Percentiles rank a stretch among this genome's conserved stretches.
Conservation (phyloP, 2,888 invertebrate species). For the Cyclophora punctaria region DNA sequence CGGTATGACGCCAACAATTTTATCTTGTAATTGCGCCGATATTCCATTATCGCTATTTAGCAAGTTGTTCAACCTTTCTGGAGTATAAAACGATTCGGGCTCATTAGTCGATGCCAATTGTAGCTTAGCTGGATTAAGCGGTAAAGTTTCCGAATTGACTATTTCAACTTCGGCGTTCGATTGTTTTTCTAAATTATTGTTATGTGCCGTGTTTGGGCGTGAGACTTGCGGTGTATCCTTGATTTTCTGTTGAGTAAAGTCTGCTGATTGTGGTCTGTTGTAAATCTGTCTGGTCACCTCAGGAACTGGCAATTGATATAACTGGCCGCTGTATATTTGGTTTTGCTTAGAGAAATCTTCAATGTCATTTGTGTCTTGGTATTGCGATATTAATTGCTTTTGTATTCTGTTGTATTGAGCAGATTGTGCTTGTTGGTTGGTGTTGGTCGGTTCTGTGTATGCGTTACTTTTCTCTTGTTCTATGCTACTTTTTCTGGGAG, state of each 20-base stretch:
- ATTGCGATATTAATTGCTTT: conserved; percentile 28
- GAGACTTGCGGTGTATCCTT: conserved; percentile 9
- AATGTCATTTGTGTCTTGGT: conserved; percentile 24
- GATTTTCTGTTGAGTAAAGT: conserved; percentile 22
- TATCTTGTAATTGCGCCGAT: conserved; percentile 58
- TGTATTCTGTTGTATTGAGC: conserved; percentile 30
- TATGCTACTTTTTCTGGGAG: conserved; percentile 13
- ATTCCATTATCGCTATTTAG: conserved; percentile 46
- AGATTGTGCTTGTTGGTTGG: conserved; percentile 21
- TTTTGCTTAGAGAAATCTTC: conserved; percentile 29
- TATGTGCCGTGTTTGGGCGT: conserved; percentile 22
- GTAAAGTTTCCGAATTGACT: conserved; percentile 41
- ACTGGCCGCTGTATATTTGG: conserved; percentile 59
- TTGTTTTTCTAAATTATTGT: conserved; percentile 24
- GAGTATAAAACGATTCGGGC: conserved; percentile 31
- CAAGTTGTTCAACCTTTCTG: conserved; percentile 40
- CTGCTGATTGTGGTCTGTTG: conserved; percentile 39
- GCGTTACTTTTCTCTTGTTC: too few species aligned
- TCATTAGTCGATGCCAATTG: conserved; percentile 35
- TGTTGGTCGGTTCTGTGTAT: conserved; percentile 20
- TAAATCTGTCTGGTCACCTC: conserved; percentile 57
- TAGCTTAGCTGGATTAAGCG: conserved; percentile 35
- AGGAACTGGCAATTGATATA: conserved; percentile 60
- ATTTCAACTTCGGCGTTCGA: conserved; percentile 42
- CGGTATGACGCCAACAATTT: conserved; percentile 57